Base-by-base conservation (phyloP, 1,140 invertebrate species). In the Cydia fagiglandana region DNA sequence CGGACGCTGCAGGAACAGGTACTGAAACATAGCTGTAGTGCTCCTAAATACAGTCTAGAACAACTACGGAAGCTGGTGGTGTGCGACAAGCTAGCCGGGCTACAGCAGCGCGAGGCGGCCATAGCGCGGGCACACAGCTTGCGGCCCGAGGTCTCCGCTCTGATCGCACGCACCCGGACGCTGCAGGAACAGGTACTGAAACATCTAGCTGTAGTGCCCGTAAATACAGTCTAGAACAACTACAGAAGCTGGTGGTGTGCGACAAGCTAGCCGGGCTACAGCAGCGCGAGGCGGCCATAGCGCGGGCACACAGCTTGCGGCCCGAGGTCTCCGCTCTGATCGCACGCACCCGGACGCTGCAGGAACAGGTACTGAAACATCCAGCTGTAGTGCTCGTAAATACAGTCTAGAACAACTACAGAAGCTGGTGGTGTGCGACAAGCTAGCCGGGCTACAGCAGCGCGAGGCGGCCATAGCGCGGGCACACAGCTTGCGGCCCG, bases 81-180 rank as follows among this genome's bases (percentile, higher is more conserved):
- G 2, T 94, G 95, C 74, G 95, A 96, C 64, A 97, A 97, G 91
- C 94, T 97, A 93, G 92, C 94, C n/a, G 80, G 84, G 0, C 94
- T 89, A 64, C 93, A 94, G 45, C 95, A 95, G 79, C 92, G 93
- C 45, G 85, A 93, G 2, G 94, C 95, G 15, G 90, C 94, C 4
- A 86, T 83, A 15, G 84, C 94, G 75, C 95, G 97, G 86, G 95
- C 95, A 9, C 85, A 91, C 38, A 88, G 94, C 10, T 80, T 97
- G 5, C 94, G 96, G 80, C 96, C 96, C 0, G 92, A 95, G 20
- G 89, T 98, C n/a, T 94, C 95, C 76, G 83, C 96, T 4, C 92
- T 98, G 30, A 94, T 97, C 75, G 93, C 95, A 15, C 96, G 96
- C 84, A 98, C 97, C 0, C 96, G 96, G 79, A 94, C 95, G 82